Conservation (phyloP, 2,888 invertebrate genomes). For the Parasteatoda lunata region DNA sequence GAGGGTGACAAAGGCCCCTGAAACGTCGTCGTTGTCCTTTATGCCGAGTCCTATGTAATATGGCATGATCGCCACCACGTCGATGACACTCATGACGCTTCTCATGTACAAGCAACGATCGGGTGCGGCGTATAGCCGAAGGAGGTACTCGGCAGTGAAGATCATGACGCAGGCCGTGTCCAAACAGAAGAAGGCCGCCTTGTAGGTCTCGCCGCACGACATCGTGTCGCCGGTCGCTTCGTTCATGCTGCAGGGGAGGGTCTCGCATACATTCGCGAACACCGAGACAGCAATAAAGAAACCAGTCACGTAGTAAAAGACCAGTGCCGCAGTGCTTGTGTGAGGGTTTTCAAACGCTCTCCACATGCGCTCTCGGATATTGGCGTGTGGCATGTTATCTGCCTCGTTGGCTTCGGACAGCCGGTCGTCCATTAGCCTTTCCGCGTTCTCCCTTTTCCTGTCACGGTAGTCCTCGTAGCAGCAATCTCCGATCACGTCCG, state of each 20-base stretch:
- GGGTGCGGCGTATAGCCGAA: conserved; percentile 96
- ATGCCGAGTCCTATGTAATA: conserved; percentile 99
- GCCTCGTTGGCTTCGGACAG: conserved; percentile 88
- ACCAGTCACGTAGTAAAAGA: conserved; percentile 99
- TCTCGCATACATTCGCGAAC: conserved; percentile 99
- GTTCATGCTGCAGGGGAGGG: conserved; percentile 90
- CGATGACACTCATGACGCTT: conserved; percentile 99
- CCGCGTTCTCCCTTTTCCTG: conserved; percentile 98
- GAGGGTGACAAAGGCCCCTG: conserved; percentile 98
- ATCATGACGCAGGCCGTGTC: conserved; percentile 99
- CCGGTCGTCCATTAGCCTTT: conserved; percentile 97
- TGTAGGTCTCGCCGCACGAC: conserved; percentile 97
- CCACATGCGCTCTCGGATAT: conserved; percentile 98
- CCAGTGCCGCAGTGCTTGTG: conserved; percentile 97
- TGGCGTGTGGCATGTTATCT: conserved; percentile 81
- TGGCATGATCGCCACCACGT: conserved; percentile 98
- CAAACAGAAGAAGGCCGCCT: conserved; percentile 98
- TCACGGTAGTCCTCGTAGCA: conserved; percentile 99
- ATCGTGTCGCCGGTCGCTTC: conserved; percentile 76
- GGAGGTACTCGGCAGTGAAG: conserved; percentile 97
- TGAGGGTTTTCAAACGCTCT: conserved; percentile 99
- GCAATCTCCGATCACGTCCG: conserved; percentile 98
- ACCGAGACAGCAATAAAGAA: conserved; percentile 99
- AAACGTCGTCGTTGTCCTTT: conserved; percentile 98
- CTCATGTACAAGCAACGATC: conserved; percentile 97